Base-by-base conservation (phyloP, 2,797 vertebrate species). In the Alcedo atthis region DNA sequence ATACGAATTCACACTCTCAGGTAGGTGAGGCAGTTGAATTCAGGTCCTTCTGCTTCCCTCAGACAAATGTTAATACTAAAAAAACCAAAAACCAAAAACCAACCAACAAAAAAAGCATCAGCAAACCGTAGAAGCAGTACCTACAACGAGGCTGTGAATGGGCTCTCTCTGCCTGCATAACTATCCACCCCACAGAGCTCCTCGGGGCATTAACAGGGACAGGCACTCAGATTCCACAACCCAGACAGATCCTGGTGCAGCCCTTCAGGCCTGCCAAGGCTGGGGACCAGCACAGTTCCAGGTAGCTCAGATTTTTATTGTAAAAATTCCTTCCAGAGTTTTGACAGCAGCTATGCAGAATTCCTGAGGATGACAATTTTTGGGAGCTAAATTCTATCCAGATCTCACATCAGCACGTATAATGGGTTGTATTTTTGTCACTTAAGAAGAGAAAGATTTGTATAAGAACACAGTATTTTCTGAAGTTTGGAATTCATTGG, bases 261-360 rank as follows among this genome's bases (percentile, higher is more conserved):
- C 33, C 11, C 49, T 21, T 12, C 64, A 40, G 20, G 49, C 16
- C 67, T 43, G 85, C 42, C 42, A 35, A 18, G 35, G 53, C 46
- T 37, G 17, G 43, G 43, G 6, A 32, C 26, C 49, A 32, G 43
- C 37, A 77, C n/a, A 15, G 13, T 10, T 49, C 32, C 73, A 54
- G 3, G 25, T 3, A 43, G 17, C 17, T 37, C 49, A 55, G 46
- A 20, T 28, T 12, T 35, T 16, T 5, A 3, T 1, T 6, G 58
- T 49, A 63, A 13, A 42, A 85, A 81, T 30, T 49, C 28, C 25
- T 71, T 45, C 35, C 51, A 85, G 6, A 49, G 26, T 5, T 51
- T 33, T 4, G 1, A 75, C n/a, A 46, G 58, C 26, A 66, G 24
- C 51, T 73, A 51, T 0, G 0, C 0, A 22, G 19, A 45, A 14